Base-by-base conservation (phyloP, 2,888 invertebrate genomes). In the Cristatella mucedo region DNA sequence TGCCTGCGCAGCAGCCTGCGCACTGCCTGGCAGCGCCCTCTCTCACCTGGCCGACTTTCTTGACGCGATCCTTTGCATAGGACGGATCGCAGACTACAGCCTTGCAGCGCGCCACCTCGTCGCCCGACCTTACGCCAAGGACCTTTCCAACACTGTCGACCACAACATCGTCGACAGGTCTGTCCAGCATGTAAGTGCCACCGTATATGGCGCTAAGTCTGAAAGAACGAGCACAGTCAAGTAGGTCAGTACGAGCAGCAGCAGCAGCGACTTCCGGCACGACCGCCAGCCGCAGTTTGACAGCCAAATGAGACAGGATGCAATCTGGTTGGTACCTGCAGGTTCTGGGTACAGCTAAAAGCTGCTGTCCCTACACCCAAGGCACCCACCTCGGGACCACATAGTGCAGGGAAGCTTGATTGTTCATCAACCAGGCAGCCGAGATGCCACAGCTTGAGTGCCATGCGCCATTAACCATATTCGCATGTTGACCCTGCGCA, bases 111-210 rank as follows among this genome's bases (percentile, higher is more conserved):
- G 89, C 93, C 41, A 82, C 73, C 68, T 93, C 91, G 52, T 76
- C 76, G 21, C 89, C 91, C 38, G 86, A 87, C 50, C 82, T 77
- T 18, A 93, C 89, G 13, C 93, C 91, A 38, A 83, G 74, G 2
- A 84, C 84, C 43, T 57, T 57, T 53, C 68, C 82, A 66, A 82
- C 81, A 31, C 53, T 54, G 50, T 85, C 82, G 49, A 84, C 62
- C 3, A 93, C 85, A 53, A 93, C 81, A 68, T 89, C 87, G 69
- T 91, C 91, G 50, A 91, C 87, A 21, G 85, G 84, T 66, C 91
- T 93, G 65, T 93, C 89, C 57, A 93, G 69, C 93, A 93, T 93
- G 68, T 93, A 93, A 11, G 93, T 93, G 48, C 93, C 93, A 39
- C 91, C 91, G 68, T 91, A 93, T 61, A 93, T 93, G 46, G 93